Evolutionary conservation across 2,888 invertebrate species (phyloP).

Genomic region (Chrysopilus asiliformis): DNA sequence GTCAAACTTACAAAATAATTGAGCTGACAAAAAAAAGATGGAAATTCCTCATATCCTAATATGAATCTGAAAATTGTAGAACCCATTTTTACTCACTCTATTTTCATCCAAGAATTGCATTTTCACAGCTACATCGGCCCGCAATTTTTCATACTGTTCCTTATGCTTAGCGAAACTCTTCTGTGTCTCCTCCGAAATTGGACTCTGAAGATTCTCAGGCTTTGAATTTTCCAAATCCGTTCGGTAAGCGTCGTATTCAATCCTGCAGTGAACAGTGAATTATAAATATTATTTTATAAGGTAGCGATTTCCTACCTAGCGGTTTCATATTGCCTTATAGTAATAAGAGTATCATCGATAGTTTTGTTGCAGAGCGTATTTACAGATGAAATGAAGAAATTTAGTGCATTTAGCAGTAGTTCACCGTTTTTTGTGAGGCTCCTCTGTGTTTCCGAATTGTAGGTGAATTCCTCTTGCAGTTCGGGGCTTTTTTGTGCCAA

Average conservation of each 20-base stretch:
- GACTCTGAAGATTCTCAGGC: conserved; percentile 39
- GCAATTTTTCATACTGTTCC: conserved; percentile 79
- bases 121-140: conserved; percentile 89
- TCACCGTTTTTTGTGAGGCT: conserved; percentile 89
- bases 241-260: conserved; percentile 97
- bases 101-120: conserved; percentile 95
- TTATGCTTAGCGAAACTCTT: conserved; percentile 73
- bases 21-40: too few relatives aligned
- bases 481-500: conserved; percentile 93
- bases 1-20: too few relatives aligned
- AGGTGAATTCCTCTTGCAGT: conserved; percentile 84
- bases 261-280: conserved; percentile 38
- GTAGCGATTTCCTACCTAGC: conserved; percentile 42
- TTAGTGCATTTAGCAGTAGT: conserved; percentile 78
- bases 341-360: conserved; percentile 82
- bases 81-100: conserved; percentile 71
- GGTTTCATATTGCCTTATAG: conserved; percentile 46
- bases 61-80: too few relatives aligned
- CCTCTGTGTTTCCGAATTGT: conserved; percentile 92
- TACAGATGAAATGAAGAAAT: conserved; percentile 92
- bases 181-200: conserved; percentile 65
- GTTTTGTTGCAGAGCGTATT: conserved; percentile 95
- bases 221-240: conserved; percentile 79
- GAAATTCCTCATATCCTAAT: too few relatives aligned
- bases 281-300: conserved; percentile 1